Percentiles rank a stretch among this genome's conserved stretches.
Evolutionary conservation across 1,140 invertebrate genomes (phyloP).

Genomic region (Danaus melanippus): DNA sequence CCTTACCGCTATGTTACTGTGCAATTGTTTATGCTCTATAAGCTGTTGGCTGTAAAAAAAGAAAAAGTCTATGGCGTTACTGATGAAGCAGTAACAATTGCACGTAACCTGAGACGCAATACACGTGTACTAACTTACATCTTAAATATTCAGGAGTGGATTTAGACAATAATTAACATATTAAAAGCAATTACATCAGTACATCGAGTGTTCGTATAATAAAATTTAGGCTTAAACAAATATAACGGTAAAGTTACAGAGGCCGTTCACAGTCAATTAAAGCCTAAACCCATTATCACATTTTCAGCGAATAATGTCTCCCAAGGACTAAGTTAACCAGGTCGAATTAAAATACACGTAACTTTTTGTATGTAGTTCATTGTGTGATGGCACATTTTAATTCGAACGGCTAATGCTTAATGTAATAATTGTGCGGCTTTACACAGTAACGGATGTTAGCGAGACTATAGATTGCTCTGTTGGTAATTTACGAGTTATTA

Average conservation of each 20-base stretch:
- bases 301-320: slow-evolving; percentile 47
- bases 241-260: slow-evolving; percentile 20
- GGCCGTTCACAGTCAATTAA: slow-evolving; percentile 52
- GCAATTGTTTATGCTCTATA: slow-evolving; percentile 53
- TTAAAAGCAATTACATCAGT: slow-evolving; percentile 27
- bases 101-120: slow-evolving; percentile 43
- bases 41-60: slow-evolving; percentile 16
- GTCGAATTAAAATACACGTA: slow-evolving; percentile 25
- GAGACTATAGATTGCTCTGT: neutral
- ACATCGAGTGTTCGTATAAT: slow-evolving; percentile 19
- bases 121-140: slow-evolving; percentile 49
- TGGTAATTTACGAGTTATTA: slow-evolving; percentile 2
- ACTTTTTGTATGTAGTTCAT: slow-evolving; percentile 7
- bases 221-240: slow-evolving; percentile 27
- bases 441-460: slow-evolving; percentile 26
- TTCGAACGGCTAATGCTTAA: slow-evolving; percentile 35
- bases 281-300: slow-evolving; percentile 63
- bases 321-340: slow-evolving; percentile 28
- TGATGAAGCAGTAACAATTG: slow-evolving; percentile 57
- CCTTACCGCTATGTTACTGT: slow-evolving; percentile 54
- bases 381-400: slow-evolving; percentile 18
- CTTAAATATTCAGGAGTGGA: slow-evolving; percentile 52
- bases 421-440: slow-evolving; percentile 50
- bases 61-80: slow-evolving; percentile 39
- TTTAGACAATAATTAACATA: slow-evolving; percentile 63